A percentile compares a stretch with the other conserved stretches of the same genome.
phyloP scores from a whole-genome alignment of 2,888 invertebrate genomes.

The Allygus modestus region DNA sequence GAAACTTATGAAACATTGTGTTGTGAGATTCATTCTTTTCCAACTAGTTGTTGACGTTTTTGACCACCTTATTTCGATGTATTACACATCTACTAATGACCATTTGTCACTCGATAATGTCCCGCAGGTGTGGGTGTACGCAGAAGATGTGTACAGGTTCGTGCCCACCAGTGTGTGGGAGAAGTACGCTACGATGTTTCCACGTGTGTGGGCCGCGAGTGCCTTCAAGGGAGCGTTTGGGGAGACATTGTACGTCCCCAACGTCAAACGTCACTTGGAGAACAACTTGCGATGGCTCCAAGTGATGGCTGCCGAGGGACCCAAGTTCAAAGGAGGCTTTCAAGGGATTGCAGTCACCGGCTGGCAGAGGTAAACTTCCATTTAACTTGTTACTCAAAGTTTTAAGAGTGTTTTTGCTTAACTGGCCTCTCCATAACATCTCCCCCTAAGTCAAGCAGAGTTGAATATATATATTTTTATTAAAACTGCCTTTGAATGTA shows the following conservation, averaged over 20 bases:
- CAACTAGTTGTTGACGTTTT: too few relatives aligned
- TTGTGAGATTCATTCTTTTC: too few relatives aligned
- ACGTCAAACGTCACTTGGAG: constrained; percentile 82
- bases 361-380: constrained; percentile 76
- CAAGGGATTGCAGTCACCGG: constrained; percentile 79
- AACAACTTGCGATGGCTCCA: constrained; percentile 85
- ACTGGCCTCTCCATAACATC: too few relatives aligned
- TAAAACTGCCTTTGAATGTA: too few relatives aligned
- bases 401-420: too few relatives aligned
- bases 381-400: neutral
- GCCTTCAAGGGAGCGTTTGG: constrained; percentile 88
- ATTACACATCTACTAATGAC: too few relatives aligned
- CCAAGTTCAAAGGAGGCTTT: constrained; percentile 77
- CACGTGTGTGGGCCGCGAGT: constrained; percentile 84
- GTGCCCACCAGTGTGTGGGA: constrained; percentile 79
- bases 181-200: constrained; percentile 82
- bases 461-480: too few relatives aligned
- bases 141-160: constrained; percentile 82
- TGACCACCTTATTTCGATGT: too few relatives aligned
- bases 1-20: too few relatives aligned
- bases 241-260: constrained; percentile 82
- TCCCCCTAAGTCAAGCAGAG: too few relatives aligned
- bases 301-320: constrained; percentile 80
- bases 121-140: constrained; percentile 83
- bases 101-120: too few relatives aligned